Conservation (phyloP, 1,140 invertebrate genomes). For the Meteorus sp. region DNA sequence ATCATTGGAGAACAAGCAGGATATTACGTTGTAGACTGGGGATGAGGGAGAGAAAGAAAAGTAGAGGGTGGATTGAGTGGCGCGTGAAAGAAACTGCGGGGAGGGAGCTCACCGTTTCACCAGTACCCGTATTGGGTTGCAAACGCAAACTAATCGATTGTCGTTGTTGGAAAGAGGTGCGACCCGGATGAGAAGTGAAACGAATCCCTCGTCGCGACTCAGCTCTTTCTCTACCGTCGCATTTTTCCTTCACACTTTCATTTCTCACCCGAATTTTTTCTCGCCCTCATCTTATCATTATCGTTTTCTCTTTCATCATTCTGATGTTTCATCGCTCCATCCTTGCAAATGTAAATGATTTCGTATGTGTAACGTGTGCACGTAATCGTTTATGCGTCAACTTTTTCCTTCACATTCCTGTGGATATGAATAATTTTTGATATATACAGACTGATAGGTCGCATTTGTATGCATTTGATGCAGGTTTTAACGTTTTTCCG, state of each 20-base stretch:
- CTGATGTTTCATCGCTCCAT: background rate
- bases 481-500: too few species aligned
- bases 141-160: conserved; percentile 40
- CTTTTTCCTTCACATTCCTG: background rate
- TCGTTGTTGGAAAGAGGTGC: conserved; percentile 10
- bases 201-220: background rate
- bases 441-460: too few species aligned
- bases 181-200: conserved; percentile 7
- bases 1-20: too few species aligned
- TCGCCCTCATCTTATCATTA: too few species aligned
- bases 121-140: conserved; percentile 35
- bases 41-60: background rate
- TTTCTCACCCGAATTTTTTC: too few species aligned
- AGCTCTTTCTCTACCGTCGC: background rate
- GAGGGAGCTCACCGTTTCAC: conserved; percentile 7
- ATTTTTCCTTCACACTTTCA: background rate
- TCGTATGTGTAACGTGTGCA: too few species aligned
- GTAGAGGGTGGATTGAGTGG: conserved; percentile 11
- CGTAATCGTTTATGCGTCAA: too few species aligned
- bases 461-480: too few species aligned
- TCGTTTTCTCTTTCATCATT: background rate
- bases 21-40: too few species aligned
- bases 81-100: background rate
- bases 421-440: too few species aligned
- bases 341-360: too few species aligned